Conservation (phyloP, 2,113 vertebrate species). For the Festucalex cinctus region DNA sequence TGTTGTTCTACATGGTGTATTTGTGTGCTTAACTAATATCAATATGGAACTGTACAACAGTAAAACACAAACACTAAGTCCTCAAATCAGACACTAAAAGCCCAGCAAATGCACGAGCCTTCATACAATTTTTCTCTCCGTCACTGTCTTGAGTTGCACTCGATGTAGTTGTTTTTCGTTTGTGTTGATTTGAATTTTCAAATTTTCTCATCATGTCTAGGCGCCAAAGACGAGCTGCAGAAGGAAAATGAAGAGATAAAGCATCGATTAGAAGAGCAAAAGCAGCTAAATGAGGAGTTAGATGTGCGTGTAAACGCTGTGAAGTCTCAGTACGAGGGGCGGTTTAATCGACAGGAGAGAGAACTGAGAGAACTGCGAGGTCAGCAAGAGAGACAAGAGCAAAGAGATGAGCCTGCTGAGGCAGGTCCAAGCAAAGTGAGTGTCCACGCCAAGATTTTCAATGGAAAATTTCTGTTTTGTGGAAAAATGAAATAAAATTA, state of each 20-base stretch:
- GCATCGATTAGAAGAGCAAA: slow-evolving; percentile 88
- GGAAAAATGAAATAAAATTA: background rate
- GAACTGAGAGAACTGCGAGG: slow-evolving; percentile 84
- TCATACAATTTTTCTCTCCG: background rate
- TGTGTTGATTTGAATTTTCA: background rate
- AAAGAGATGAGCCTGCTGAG: slow-evolving; percentile 87
- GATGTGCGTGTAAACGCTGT: slow-evolving; percentile 92
- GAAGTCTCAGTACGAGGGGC: slow-evolving; percentile 93
- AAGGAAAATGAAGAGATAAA: slow-evolving; percentile 92
- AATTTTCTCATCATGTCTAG: slow-evolving; percentile 53
- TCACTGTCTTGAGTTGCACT: background rate
- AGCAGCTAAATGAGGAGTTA: slow-evolving; percentile 88
- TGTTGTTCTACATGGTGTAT: background rate
- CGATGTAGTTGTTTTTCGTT: background rate
- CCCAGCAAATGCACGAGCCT: background rate
- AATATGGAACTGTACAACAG: background rate
- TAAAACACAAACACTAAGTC: background rate
- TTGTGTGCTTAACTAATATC: background rate
- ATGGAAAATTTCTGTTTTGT: background rate
- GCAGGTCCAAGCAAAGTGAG: slow-evolving; percentile 84
- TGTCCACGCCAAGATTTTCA: background rate
- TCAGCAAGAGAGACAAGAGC: slow-evolving; percentile 93
- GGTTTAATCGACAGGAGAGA: slow-evolving; percentile 88
- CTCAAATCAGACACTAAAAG: background rate
- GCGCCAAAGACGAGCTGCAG: slow-evolving; percentile 81